A percentile compares a stretch with the other conserved stretches of the same genome.
Evolutionary conservation across 2,113 vertebrate genomes (phyloP).

Genomic region (Nothocercus nigrocapillus): DNA sequence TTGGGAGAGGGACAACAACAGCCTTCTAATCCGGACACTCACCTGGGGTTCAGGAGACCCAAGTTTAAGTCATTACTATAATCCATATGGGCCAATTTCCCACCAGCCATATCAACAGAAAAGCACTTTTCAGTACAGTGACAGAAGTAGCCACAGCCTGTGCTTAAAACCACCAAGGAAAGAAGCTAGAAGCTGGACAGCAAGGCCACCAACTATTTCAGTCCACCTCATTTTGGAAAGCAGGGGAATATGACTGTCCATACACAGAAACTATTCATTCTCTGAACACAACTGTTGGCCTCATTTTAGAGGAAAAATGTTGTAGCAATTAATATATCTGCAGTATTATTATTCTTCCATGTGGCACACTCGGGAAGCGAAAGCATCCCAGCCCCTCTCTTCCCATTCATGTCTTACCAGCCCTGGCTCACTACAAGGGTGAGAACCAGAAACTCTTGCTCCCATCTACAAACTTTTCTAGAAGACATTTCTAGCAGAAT

Average conservation of each 20-base stretch:
- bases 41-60: neutral
- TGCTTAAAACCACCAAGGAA: neutral
- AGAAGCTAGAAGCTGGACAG: neutral
- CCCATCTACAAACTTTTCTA: neutral
- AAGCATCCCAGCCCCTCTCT: neutral
- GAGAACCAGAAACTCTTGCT: no score
- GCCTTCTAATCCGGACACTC: neutral
- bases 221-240: neutral
- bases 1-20: neutral
- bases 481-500: neutral
- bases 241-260: neutral
- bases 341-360: neutral
- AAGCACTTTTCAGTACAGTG: neutral
- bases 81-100: neutral
- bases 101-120: neutral
- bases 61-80: neutral
- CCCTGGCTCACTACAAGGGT: neutral
- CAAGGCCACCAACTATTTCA: neutral
- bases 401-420: neutral
- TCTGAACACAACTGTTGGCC: neutral
- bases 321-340: neutral
- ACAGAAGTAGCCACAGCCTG: neutral
- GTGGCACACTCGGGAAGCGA: neutral
- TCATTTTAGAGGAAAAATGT: neutral
- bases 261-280: accelerated